phyloP scores from a whole-genome alignment of 2,113 vertebrate species.

The Chiloscyllium plagiosum region DNA sequence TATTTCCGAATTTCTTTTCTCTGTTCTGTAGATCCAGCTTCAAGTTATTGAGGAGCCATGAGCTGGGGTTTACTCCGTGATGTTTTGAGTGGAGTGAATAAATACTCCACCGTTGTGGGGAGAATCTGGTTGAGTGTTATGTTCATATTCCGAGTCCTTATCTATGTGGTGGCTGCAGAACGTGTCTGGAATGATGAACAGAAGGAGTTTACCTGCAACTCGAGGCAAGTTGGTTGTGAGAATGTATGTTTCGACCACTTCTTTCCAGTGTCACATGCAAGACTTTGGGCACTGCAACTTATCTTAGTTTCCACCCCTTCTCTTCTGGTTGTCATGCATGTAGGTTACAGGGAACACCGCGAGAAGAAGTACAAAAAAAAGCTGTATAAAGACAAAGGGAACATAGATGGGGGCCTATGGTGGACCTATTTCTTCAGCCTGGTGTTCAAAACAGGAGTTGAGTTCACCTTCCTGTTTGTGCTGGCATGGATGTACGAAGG shows the following conservation, averaged over 20 bases:
- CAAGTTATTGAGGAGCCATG: slow-evolving; percentile 54
- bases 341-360: slow-evolving; percentile 66
- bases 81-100: slow-evolving; percentile 75
- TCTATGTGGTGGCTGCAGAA: slow-evolving; percentile 72
- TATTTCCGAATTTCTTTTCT: background rate
- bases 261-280: slow-evolving; percentile 76
- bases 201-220: slow-evolving; percentile 76
- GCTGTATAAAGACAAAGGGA: slow-evolving; percentile 59
- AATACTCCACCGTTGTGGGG: slow-evolving; percentile 74
- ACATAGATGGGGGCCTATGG: slow-evolving; percentile 68
- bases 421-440: slow-evolving; percentile 72
- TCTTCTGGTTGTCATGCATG: slow-evolving; percentile 75
- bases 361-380: slow-evolving; percentile 58
- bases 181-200: slow-evolving; percentile 79
- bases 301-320: slow-evolving; percentile 80
- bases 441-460: slow-evolving; percentile 66
- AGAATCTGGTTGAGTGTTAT: slow-evolving; percentile 72
- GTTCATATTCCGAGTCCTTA: slow-evolving; percentile 72
- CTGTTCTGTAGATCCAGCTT: background rate
- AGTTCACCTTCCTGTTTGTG: slow-evolving; percentile 66
- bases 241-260: slow-evolving; percentile 81
- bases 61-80: slow-evolving; percentile 72
- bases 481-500: slow-evolving; percentile 76
- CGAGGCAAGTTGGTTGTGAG: slow-evolving; percentile 74
- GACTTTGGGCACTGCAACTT: slow-evolving; percentile 81